These are phyloP conservation scores for Elachura formosa DNA, from an alignment of 2,113 vertebrate species.

Conservation along the genomic window DNA sequence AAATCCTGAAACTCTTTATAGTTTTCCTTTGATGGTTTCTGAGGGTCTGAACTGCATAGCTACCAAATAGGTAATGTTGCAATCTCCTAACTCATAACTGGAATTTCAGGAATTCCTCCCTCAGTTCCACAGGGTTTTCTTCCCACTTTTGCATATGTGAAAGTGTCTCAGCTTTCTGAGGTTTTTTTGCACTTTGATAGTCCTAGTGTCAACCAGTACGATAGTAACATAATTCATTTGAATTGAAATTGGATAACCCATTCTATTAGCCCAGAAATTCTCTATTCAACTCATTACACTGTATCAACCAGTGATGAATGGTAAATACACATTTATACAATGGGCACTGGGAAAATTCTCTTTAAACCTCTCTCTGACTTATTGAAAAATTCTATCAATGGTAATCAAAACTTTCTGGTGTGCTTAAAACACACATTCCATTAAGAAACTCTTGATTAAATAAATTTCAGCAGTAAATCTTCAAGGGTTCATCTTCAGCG, in stretches of 20 bases:
- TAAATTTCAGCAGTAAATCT: background rate
- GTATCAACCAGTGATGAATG: background rate
- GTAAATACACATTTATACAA: background rate
- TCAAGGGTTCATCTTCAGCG: background rate
- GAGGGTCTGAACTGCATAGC: background rate
- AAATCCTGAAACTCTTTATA: background rate
- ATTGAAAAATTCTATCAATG: background rate
- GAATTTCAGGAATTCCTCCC: background rate
- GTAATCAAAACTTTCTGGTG: background rate
- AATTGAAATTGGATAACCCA: background rate
- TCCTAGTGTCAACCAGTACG: background rate
- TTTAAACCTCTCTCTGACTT: background rate
- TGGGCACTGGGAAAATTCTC: background rate
- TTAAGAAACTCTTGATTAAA: background rate
- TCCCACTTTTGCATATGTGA: background rate
- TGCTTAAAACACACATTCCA: background rate
- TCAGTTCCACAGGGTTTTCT: background rate
- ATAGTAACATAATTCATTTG: background rate
- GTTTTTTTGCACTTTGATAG: background rate
- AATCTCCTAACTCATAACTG: background rate
- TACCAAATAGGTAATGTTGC: background rate
- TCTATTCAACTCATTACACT: background rate
- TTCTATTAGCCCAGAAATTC: background rate
- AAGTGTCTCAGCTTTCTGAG: background rate
- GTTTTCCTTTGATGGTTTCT: background rate